Evolutionary conservation across 1,140 invertebrate species (phyloP).

Genomic region (Mycetomoellerius zeteki): DNA sequence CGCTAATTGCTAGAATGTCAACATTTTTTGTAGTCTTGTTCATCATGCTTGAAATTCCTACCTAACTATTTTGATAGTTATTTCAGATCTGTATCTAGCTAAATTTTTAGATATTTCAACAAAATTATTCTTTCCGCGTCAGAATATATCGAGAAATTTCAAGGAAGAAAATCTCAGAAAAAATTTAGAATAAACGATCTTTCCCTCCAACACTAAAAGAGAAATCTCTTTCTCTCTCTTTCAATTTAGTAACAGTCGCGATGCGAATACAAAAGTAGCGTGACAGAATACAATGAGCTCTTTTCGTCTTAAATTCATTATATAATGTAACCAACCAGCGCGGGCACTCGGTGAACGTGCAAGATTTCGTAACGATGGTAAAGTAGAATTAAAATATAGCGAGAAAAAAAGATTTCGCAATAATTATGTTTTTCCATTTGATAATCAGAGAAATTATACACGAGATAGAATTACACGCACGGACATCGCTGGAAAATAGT

Average conservation of each 20-base stretch:
- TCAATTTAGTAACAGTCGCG: conserved; percentile 14
- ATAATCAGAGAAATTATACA: neutral
- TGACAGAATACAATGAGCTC: neutral
- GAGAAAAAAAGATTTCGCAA: neutral
- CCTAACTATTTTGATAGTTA: no score
- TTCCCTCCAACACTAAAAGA: no score
- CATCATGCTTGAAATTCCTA: no score
- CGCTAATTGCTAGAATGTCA: no score
- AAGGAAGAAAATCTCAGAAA: conserved; percentile 30
- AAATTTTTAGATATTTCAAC: no score
- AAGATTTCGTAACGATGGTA: conserved; percentile 27
- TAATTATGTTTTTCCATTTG: neutral
- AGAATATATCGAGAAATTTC: conserved; percentile 1
- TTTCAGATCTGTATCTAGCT: no score
- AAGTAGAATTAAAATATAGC: neutral
- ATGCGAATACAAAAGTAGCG: conserved; percentile 55
- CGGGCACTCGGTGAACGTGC: neutral
- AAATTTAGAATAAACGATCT: conserved; percentile 15
- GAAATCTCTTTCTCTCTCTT: neutral
- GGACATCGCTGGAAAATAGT: neutral
- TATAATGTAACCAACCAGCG: conserved; percentile 20
- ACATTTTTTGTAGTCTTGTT: no score
- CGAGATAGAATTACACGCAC: neutral
- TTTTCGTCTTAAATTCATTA: conserved; percentile 21
- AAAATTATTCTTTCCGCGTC: no score